phyloP scores from a whole-genome alignment of 1,140 invertebrate species.

The Halictus rubicundus region DNA sequence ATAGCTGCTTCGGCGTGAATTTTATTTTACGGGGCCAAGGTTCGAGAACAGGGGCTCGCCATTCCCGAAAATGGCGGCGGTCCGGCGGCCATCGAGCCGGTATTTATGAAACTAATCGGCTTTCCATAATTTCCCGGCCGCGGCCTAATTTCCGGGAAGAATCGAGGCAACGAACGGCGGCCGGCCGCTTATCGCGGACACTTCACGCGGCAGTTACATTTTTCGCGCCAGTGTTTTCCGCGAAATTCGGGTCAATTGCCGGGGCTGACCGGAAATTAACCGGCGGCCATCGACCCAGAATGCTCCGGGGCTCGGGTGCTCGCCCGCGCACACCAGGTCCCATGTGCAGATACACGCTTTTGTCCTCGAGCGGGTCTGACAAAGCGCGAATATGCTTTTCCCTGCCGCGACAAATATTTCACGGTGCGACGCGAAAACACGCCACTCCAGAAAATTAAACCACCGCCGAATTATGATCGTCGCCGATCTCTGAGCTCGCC shows the following conservation, averaged over 20 bases:
- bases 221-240: neutral
- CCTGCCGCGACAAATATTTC: too few relatives aligned
- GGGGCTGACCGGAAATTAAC: slow-evolving; percentile 1
- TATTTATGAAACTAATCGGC: slow-evolving; percentile 33
- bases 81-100: neutral
- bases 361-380: neutral
- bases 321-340: neutral
- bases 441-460: too few relatives aligned
- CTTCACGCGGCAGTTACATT: slow-evolving; percentile 4
- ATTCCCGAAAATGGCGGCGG: neutral
- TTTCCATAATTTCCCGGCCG: slow-evolving; percentile 19
- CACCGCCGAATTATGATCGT: too few relatives aligned
- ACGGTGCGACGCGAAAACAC: too few relatives aligned
- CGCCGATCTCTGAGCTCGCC: too few relatives aligned
- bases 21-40: too few relatives aligned
- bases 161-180: slow-evolving; percentile 13
- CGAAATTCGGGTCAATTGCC: neutral
- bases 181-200: slow-evolving; percentile 16
- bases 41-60: neutral
- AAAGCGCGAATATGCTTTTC: too few relatives aligned
- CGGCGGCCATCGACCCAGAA: slow-evolving; percentile 1
- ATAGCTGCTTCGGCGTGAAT: too few relatives aligned
- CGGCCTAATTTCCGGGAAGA: slow-evolving; percentile 10
- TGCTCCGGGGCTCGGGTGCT: neutral
- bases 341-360: neutral